phyloP scores from a whole-genome alignment of 2,797 vertebrate species.

The Coracias cyanogaster region DNA sequence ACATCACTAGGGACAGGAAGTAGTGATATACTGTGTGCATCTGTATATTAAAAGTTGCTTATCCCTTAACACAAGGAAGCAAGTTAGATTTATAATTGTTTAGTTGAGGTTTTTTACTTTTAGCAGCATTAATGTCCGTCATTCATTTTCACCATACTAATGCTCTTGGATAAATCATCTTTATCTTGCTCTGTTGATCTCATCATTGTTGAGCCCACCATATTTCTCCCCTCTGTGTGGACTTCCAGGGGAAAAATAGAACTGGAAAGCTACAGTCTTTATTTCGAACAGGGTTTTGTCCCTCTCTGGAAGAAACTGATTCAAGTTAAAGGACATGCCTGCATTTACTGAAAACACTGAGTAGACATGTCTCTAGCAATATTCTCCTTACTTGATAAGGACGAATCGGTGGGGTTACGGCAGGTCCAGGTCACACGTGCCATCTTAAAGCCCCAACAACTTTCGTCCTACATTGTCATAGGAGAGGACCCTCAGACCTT shows the following conservation, averaged over 20 bases:
- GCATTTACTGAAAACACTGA: neutral
- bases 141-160: neutral
- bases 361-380: neutral
- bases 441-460: neutral
- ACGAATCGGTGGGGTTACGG: neutral
- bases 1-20: neutral
- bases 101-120: neutral
- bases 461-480: rapidly evolving
- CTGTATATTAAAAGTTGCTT: neutral
- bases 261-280: neutral
- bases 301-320: neutral
- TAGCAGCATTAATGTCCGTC: neutral
- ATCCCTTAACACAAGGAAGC: neutral
- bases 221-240: neutral
- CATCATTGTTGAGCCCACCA: neutral
- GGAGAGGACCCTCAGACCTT: neutral
- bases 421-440: neutral
- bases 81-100: neutral
- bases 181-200: neutral
- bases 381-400: neutral
- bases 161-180: neutral
- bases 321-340: neutral
- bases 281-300: neutral
- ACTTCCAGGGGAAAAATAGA: neutral
- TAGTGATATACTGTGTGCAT: neutral